Evolutionary conservation across 2,888 invertebrate species (phyloP).

Genomic region (Acholoe squamosa): DNA sequence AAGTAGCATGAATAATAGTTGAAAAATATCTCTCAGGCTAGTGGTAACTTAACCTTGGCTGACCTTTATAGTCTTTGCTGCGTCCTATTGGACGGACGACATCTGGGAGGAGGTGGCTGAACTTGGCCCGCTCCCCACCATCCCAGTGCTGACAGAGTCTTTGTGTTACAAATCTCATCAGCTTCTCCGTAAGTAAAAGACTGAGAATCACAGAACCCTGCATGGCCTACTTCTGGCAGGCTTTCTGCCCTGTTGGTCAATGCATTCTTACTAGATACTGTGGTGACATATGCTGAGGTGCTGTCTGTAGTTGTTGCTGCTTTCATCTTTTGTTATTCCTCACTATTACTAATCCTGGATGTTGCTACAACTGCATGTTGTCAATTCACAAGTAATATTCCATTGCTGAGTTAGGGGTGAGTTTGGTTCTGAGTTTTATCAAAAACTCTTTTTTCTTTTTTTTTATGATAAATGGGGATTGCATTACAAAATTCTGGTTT

Average conservation of each 20-base stretch:
- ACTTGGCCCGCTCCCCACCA: slow-evolving; percentile 5
- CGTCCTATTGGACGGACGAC: slow-evolving; percentile 22
- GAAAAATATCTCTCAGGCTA: background rate
- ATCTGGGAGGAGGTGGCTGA: slow-evolving; percentile 46
- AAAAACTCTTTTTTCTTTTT: too few relatives aligned
- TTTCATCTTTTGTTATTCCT: background rate
- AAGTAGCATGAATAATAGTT: too few relatives aligned
- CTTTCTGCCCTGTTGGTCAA: background rate
- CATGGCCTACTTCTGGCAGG: too few relatives aligned
- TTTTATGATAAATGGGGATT: too few relatives aligned
- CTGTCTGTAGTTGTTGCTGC: background rate
- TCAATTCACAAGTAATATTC: too few relatives aligned
- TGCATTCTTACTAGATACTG: background rate
- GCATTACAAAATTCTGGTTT: too few relatives aligned
- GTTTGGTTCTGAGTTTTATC: too few relatives aligned
- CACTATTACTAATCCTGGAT: background rate
- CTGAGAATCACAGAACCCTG: too few relatives aligned
- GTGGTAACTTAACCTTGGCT: background rate
- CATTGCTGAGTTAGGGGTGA: too few relatives aligned
- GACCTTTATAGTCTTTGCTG: slow-evolving; percentile 40
- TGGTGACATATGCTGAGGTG: background rate
- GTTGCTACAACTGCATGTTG: too few relatives aligned
- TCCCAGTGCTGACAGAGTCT: slow-evolving; percentile 34
- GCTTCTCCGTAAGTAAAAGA: slow-evolving; percentile 34
- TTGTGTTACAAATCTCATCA: slow-evolving; percentile 11